Evolutionary conservation across 2,888 invertebrate species (phyloP).

Genomic region (Pachliopta kotzebuea): DNA sequence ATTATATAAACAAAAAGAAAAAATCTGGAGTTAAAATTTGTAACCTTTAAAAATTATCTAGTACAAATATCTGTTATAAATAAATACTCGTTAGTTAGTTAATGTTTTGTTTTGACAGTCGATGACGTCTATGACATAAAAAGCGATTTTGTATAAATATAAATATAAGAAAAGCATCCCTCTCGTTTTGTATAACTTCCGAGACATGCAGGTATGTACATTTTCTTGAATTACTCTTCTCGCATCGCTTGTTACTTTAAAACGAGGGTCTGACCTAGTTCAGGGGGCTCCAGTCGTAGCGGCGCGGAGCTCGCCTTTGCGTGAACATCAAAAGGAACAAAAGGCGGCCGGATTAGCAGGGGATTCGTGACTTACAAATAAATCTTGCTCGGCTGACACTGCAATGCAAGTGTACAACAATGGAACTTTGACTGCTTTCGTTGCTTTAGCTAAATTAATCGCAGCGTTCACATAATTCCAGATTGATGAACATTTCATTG

Average conservation of each 20-base stretch:
- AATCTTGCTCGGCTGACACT: conserved; percentile 11
- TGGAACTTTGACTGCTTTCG: conserved; percentile 18
- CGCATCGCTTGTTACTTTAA: conserved; percentile 21
- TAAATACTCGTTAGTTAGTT: too few relatives aligned
- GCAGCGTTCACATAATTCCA: too few relatives aligned
- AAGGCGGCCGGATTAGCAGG: conserved; percentile 20
- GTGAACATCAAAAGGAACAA: conserved; percentile 26
- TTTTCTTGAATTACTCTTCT: conserved; percentile 26
- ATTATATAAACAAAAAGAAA: too few relatives aligned
- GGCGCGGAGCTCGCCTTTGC: conserved; percentile 18
- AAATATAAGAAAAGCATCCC: neutral
- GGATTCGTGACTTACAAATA: conserved; percentile 21
- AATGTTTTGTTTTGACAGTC: too few relatives aligned
- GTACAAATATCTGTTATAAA: too few relatives aligned
- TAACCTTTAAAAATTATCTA: too few relatives aligned
- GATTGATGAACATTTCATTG: too few relatives aligned
- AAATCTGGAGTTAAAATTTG: too few relatives aligned
- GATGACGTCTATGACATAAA: too few relatives aligned
- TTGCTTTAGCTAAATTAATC: neutral
- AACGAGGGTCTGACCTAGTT: conserved; percentile 26
- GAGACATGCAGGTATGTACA: conserved; percentile 13
- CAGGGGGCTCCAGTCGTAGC: conserved; percentile 13
- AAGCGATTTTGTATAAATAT: too few relatives aligned
- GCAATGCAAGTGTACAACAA: conserved; percentile 12
- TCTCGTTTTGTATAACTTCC: conserved; percentile 5